Conservation (phyloP, 2,797 vertebrate species). For the Neosalanx taihuensis region DNA sequence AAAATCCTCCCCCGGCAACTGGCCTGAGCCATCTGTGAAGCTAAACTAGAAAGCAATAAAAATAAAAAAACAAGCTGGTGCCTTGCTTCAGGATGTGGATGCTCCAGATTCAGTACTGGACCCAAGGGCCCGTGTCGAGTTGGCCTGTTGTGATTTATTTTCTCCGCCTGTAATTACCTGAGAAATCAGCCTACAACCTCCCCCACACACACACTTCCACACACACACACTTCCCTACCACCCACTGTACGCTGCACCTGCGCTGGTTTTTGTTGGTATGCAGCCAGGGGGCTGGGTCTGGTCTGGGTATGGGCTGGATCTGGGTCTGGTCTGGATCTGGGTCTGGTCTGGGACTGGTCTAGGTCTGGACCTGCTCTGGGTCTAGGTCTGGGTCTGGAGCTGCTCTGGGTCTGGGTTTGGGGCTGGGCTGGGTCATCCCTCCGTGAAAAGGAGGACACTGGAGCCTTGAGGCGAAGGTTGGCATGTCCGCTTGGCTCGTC, state of each 20-base stretch:
- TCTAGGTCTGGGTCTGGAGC: too few species aligned
- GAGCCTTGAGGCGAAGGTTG: constrained; percentile 6
- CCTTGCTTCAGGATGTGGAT: background rate
- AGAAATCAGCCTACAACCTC: constrained; percentile 23
- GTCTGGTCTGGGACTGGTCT: too few species aligned
- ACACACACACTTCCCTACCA: too few species aligned
- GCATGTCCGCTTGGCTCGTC: background rate
- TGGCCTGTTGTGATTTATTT: constrained; percentile 4
- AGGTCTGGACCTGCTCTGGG: too few species aligned
- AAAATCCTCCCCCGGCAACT: background rate
- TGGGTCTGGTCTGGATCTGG: too few species aligned
- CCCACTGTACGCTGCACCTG: constrained; percentile 35
- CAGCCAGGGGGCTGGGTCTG: constrained; percentile 8
- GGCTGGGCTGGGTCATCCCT: too few species aligned
- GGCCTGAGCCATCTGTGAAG: too few species aligned
- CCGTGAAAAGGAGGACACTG: background rate
- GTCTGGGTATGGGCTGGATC: too few species aligned
- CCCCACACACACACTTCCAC: too few species aligned
- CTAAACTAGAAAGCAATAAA: background rate
- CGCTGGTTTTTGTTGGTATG: constrained; percentile 15
- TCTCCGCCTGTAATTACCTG: constrained; percentile 31
- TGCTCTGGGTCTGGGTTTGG: too few species aligned
- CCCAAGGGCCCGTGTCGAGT: background rate
- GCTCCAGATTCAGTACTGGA: background rate
- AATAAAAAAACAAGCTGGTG: background rate